phyloP scores from a whole-genome alignment of 35 echinoderm and acorn worm genomes.

The Eucidaris tribuloides region DNA sequence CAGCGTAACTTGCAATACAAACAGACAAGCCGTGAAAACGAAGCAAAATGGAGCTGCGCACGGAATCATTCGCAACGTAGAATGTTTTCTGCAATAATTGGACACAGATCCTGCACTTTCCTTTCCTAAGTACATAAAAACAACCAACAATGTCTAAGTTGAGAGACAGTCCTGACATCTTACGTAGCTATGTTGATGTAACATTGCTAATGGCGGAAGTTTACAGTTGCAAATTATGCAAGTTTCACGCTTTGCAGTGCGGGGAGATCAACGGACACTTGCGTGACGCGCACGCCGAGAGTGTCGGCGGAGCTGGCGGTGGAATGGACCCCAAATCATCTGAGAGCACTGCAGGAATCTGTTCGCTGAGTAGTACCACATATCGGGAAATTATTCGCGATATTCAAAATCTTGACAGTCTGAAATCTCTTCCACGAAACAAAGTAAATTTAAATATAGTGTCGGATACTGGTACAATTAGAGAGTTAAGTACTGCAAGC shows the following conservation, averaged over 20 bases:
- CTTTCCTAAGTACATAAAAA: background rate
- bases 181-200: background rate
- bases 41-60: background rate
- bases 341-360: background rate
- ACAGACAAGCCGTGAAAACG: background rate
- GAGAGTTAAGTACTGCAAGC: too few relatives aligned
- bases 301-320: background rate
- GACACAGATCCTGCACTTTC: background rate
- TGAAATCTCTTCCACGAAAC: background rate
- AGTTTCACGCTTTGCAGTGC: constrained; percentile 35
- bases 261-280: constrained; percentile 43
- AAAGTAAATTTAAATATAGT: too few relatives aligned
- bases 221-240: constrained; percentile 73
- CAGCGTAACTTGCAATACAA: background rate
- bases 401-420: background rate
- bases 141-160: background rate
- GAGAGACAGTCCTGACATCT: background rate
- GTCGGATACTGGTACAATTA: too few relatives aligned
- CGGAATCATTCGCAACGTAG: too few relatives aligned
- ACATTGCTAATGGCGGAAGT: constrained; percentile 46
- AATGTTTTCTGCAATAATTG: too few relatives aligned
- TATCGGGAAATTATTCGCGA: background rate
- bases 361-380: background rate
- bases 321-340: background rate
- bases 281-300: background rate